Evolutionary conservation across 2,113 vertebrate genomes (phyloP).

Genomic region (Pampusana beccarii): DNA sequence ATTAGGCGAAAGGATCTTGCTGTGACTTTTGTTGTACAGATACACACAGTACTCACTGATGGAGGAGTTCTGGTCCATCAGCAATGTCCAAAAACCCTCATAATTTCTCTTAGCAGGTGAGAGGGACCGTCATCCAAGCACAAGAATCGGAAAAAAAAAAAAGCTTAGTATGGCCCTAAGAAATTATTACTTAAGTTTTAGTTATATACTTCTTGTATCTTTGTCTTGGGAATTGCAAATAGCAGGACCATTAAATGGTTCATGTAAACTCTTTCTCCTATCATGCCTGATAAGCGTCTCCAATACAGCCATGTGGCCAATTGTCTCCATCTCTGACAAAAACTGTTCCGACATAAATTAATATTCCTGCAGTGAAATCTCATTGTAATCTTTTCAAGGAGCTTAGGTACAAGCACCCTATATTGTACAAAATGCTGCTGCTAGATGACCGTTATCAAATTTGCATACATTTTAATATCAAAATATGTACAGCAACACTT

Average conservation of each 20-base stretch:
- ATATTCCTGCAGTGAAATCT: background rate
- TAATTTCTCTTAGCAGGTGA: background rate
- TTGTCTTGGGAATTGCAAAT: background rate
- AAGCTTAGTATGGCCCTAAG: background rate
- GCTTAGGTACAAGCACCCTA: background rate
- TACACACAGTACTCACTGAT: background rate
- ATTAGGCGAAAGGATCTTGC: background rate
- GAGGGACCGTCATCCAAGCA: background rate
- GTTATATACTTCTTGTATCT: background rate
- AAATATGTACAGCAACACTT: background rate
- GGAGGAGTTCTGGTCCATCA: background rate
- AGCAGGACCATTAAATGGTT: background rate
- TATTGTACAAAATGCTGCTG: background rate
- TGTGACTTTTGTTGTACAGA: background rate
- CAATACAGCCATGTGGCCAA: background rate
- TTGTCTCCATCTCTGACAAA: background rate
- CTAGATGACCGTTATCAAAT: background rate
- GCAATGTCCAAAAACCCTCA: background rate
- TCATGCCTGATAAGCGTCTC: background rate
- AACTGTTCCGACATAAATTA: background rate
- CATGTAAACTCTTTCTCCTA: background rate
- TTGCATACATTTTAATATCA: background rate
- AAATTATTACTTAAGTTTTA: background rate
- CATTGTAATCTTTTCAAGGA: background rate
- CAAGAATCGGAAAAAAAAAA: background rate